Evolutionary conservation across 1,140 invertebrate genomes (phyloP).

Genomic region (Zaprionus africanus): DNA sequence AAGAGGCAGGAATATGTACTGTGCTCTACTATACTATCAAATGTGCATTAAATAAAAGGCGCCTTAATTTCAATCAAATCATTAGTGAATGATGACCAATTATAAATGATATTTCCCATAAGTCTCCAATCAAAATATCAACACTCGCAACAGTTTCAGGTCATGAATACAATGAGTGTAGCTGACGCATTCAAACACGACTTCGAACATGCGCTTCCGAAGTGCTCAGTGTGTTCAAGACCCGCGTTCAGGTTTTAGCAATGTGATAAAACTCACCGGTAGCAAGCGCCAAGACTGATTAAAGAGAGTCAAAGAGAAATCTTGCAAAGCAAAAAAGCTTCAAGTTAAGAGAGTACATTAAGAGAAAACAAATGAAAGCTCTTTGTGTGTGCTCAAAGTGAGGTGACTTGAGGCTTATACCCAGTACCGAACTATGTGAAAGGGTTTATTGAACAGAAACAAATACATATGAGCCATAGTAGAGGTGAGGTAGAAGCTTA

Average conservation of each 20-base stretch:
- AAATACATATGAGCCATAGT: too few relatives aligned
- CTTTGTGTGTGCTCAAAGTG: background rate
- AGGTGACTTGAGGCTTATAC: background rate
- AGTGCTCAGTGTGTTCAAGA: background rate
- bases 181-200: background rate
- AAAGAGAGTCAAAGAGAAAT: background rate
- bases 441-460: background rate
- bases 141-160: slow-evolving; percentile 1
- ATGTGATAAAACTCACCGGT: slow-evolving; percentile 1
- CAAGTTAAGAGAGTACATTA: background rate
- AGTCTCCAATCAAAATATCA: background rate
- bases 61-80: background rate
- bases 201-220: slow-evolving; percentile 2
- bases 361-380: background rate
- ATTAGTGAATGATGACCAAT: background rate
- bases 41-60: too few relatives aligned
- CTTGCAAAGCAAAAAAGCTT: background rate
- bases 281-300: background rate
- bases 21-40: too few relatives aligned
- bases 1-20: too few relatives aligned
- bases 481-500: too few relatives aligned
- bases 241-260: background rate
- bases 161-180: background rate
- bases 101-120: background rate
- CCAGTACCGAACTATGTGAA: background rate